A percentile compares a stretch with the other conserved stretches of the same genome.
Evolutionary conservation across 2,888 invertebrate species (phyloP).

Genomic region (Nipponacmea schrenckii): DNA sequence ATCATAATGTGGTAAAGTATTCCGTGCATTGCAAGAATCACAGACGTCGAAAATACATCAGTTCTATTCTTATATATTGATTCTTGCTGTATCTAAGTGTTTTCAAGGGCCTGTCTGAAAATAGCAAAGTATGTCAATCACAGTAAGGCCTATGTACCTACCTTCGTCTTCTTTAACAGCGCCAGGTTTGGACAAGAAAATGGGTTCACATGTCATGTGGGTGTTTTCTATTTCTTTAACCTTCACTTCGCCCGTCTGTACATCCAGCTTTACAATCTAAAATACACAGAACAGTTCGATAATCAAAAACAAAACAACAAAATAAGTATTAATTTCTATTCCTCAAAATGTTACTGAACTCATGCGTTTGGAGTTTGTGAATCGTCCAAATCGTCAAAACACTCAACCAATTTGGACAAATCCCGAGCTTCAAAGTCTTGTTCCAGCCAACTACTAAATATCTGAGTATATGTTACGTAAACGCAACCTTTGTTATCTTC

Average conservation of each 20-base stretch:
- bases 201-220: slow-evolving; percentile 68
- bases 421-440: too few species aligned
- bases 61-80: too few species aligned
- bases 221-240: slow-evolving; percentile 65
- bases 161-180: slow-evolving; percentile 70
- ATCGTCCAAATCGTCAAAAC: slow-evolving; percentile 69
- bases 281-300: not conserved
- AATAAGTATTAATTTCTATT: slow-evolving; percentile 85
- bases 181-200: slow-evolving; percentile 69
- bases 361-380: slow-evolving; percentile 85
- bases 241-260: slow-evolving; percentile 52
- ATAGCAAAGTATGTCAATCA: too few species aligned
- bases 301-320: not conserved
- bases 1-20: too few species aligned
- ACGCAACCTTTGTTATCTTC: too few species aligned
- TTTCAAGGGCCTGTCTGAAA: too few species aligned
- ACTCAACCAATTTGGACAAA: too few species aligned
- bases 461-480: too few species aligned
- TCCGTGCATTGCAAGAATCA: too few species aligned
- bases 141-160: slow-evolving; percentile 28
- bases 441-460: too few species aligned
- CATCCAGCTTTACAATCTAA: slow-evolving; percentile 69
- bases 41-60: too few species aligned
- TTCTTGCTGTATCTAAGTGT: too few species aligned
- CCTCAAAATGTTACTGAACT: slow-evolving; percentile 73